Percentiles rank a stretch among this genome's conserved stretches.
These are phyloP conservation scores for Hofmannophila pseudospretella DNA, from an alignment of 2,888 invertebrate species.

Conservation along the genomic window DNA sequence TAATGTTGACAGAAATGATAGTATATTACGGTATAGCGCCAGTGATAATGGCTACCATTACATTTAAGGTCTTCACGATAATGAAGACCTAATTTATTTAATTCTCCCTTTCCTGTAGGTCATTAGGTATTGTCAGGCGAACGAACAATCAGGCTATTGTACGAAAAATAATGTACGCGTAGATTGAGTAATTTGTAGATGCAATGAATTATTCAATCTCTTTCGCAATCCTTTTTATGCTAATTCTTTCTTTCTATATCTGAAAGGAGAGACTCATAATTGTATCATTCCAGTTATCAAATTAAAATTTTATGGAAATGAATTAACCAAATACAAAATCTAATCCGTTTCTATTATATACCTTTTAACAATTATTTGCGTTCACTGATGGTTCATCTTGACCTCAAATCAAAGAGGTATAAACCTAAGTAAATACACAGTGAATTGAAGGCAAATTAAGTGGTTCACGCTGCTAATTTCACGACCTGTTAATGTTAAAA, in stretches of 20 bases:
- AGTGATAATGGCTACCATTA: not conserved
- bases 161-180: not conserved
- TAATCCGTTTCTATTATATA: not conserved
- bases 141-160: slow-evolving; percentile 4
- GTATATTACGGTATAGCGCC: not conserved
- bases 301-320: too few relatives aligned
- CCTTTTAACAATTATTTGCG: not conserved
- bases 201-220: not conserved
- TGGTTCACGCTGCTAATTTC: slow-evolving; percentile 30
- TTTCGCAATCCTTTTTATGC: too few relatives aligned
- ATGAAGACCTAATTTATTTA: slow-evolving; percentile 7
- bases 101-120: slow-evolving; percentile 4
- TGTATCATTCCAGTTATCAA: too few relatives aligned
- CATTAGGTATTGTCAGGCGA: slow-evolving; percentile 8
- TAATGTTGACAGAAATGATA: not conserved
- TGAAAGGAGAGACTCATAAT: too few relatives aligned
- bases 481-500: slow-evolving; percentile 19
- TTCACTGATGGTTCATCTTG: not conserved
- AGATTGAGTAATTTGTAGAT: not conserved
- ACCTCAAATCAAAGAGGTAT: slow-evolving; percentile 10
- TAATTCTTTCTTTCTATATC: too few relatives aligned
- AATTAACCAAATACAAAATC: too few relatives aligned
- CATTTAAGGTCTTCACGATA: slow-evolving; percentile 2
- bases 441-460: slow-evolving; percentile 33
- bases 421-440: slow-evolving; percentile 25